Percentiles rank a stretch among this genome's conserved stretches.
Conservation (phyloP, 2,797 vertebrate genomes). For the Ptychadena robeensis region DNA sequence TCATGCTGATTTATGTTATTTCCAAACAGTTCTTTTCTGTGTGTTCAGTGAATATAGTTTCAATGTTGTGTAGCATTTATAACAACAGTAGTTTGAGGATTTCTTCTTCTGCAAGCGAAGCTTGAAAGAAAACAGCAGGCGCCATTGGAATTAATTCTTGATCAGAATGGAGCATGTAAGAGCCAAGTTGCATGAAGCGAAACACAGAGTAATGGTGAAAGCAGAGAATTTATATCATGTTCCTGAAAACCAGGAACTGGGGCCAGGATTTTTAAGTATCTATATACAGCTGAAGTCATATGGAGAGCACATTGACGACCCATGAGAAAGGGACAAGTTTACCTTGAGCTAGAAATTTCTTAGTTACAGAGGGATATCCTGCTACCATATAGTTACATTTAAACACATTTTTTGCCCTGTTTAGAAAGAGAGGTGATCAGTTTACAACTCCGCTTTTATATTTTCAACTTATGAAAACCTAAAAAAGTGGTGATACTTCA, state of each 20-base stretch:
- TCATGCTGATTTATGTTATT: slow-evolving; percentile 54
- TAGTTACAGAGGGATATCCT: background rate
- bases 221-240: slow-evolving; percentile 60
- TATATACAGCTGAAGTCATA: slow-evolving; percentile 57
- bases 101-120: slow-evolving; percentile 63
- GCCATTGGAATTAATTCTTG: slow-evolving; percentile 63
- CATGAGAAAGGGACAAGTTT: slow-evolving; percentile 69
- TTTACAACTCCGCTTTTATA: too few relatives aligned
- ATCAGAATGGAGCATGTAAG: slow-evolving; percentile 46
- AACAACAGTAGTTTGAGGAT: slow-evolving; percentile 53
- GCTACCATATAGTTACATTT: too few relatives aligned
- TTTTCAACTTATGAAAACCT: too few relatives aligned
- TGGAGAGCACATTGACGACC: slow-evolving; percentile 53
- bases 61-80: slow-evolving; percentile 55
- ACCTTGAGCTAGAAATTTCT: slow-evolving; percentile 59
- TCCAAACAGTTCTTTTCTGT: slow-evolving; percentile 34
- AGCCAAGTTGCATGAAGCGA: slow-evolving; percentile 35
- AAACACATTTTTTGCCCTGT: too few relatives aligned
- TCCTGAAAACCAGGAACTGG: slow-evolving; percentile 37
- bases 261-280: slow-evolving; percentile 43
- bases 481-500: too few relatives aligned
- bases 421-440: too few relatives aligned
- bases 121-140: slow-evolving; percentile 39
- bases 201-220: slow-evolving; percentile 60
- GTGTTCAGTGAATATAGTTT: slow-evolving; percentile 63